phyloP scores from a whole-genome alignment of 2,113 vertebrate genomes.

The Elgaria multicarinata region DNA sequence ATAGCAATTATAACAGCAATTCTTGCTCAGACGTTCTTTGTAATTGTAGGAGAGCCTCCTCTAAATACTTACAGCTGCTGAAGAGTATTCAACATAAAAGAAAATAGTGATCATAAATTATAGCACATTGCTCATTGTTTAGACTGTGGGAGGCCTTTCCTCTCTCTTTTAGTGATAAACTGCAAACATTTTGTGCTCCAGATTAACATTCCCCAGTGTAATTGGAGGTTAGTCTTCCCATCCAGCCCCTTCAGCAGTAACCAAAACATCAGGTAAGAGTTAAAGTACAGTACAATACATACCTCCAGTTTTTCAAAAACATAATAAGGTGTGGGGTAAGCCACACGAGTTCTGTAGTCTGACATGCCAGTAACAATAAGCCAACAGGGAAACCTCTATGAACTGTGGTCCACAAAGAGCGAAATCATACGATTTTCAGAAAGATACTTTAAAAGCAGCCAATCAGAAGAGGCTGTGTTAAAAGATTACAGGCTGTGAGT shows the following conservation, averaged over 20 bases:
- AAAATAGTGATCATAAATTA: background rate
- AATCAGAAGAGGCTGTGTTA: background rate
- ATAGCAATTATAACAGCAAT: background rate
- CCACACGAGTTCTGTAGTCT: background rate
- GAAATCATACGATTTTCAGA: background rate
- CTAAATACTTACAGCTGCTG: background rate
- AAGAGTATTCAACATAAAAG: background rate
- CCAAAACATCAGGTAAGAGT: background rate
- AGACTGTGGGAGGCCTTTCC: background rate
- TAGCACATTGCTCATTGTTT: background rate
- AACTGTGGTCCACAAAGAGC: background rate
- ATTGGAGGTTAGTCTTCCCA: background rate
- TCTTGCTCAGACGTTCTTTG: background rate
- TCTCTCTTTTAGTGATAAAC: background rate
- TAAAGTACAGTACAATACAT: background rate
- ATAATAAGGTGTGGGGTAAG: background rate
- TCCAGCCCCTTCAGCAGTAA: background rate
- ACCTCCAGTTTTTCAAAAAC: background rate
- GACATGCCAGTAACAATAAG: background rate
- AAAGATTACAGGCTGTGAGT: background rate
- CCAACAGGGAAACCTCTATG: background rate
- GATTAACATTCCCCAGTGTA: background rate
- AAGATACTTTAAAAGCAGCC: background rate
- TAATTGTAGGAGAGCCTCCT: background rate
- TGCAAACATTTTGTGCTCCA: background rate